Conservation (phyloP, 2,888 invertebrate species). For the Conus canariensis region DNA sequence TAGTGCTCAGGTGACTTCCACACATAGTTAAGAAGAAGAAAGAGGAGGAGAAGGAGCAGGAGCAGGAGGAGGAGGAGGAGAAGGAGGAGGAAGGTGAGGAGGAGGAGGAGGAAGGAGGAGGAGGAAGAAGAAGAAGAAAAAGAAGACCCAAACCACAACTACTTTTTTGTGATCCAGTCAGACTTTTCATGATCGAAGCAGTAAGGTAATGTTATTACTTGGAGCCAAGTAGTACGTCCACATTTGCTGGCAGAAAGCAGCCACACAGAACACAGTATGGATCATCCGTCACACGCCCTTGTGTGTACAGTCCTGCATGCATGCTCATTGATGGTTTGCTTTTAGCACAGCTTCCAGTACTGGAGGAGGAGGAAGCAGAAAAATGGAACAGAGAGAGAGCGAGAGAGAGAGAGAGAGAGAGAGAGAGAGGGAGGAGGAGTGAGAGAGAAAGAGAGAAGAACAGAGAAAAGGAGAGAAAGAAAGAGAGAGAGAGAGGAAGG, state of each 20-base stretch:
- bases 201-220: too few relatives aligned
- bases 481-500: background rate
- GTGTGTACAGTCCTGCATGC: background rate
- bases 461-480: too few relatives aligned
- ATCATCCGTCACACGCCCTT: background rate
- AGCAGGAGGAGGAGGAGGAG: background rate
- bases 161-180: too few relatives aligned
- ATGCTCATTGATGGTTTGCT: too few relatives aligned
- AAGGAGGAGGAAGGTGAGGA: background rate
- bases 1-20: too few relatives aligned
- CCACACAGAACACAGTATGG: background rate
- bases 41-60: background rate
- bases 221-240: too few relatives aligned
- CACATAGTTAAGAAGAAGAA: background rate
- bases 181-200: too few relatives aligned
- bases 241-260: background rate
- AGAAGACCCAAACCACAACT: too few relatives aligned
- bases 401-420: slow-evolving; percentile 2
- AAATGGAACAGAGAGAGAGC: background rate
- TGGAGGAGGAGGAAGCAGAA: background rate
- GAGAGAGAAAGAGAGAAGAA: too few relatives aligned
- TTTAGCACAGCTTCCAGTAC: background rate
- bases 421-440: background rate
- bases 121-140: background rate
- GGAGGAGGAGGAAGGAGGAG: background rate